Conservation (phyloP, 92 coral and sea anemone genomes). For the Heliopora coerulea region DNA sequence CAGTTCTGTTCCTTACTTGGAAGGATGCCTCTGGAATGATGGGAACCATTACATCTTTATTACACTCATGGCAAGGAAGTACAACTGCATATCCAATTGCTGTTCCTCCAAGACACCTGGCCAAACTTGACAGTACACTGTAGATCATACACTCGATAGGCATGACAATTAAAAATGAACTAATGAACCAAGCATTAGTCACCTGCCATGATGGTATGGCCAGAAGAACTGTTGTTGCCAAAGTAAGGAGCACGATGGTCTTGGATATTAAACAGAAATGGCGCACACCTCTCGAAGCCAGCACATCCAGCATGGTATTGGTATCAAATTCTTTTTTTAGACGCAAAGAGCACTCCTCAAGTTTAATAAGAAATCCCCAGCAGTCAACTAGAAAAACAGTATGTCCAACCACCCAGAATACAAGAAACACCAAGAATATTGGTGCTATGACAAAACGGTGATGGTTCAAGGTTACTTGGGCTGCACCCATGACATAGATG, state of each 20-base stretch:
- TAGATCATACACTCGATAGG: conserved; percentile 86
- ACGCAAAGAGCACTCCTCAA: conserved; percentile 82
- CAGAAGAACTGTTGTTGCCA: conserved; percentile 67
- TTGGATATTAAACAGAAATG: conserved; percentile 94
- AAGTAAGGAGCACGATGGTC: conserved; percentile 73
- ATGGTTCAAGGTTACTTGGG: conserved; percentile 64
- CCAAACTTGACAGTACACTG: conserved; percentile 83
- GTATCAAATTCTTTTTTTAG: conserved; percentile 68
- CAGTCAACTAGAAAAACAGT: conserved; percentile 79
- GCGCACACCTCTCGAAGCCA: conserved; percentile 91
- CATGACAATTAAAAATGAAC: conserved; percentile 72
- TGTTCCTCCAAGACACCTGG: conserved; percentile 94
- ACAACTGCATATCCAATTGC: conserved; percentile 98
- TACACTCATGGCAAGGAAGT: conserved; percentile 80
- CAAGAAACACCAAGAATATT: conserved; percentile 62
- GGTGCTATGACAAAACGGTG: conserved; percentile 71
- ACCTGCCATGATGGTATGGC: conserved; percentile 83
- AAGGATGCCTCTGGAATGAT: conserved; percentile 74
- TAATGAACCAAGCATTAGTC: conserved; percentile 70
- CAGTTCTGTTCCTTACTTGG: conserved; percentile 72
- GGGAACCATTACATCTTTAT: conserved; percentile 67
- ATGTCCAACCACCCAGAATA: conserved; percentile 83
- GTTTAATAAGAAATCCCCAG: conserved; percentile 91
- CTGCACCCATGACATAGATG: conserved; percentile 59
- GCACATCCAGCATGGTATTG: conserved; percentile 78